These are phyloP conservation scores for Bombus cullumanus DNA, from an alignment of 1,140 invertebrate species.

Conservation along the genomic window DNA sequence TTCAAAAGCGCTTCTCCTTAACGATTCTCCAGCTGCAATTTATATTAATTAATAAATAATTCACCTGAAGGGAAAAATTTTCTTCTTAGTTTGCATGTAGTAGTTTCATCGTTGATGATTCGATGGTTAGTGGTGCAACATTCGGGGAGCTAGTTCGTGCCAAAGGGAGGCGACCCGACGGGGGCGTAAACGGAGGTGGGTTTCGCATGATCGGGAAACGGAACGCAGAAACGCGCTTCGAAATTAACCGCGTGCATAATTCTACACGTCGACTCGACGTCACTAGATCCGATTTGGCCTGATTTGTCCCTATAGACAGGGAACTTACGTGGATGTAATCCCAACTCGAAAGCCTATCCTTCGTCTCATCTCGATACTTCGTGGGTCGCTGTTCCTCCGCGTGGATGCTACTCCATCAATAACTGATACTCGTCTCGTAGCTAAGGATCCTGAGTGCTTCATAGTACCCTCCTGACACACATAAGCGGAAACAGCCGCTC, in stretches of 20 bases:
- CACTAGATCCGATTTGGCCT: slow-evolving; percentile 50
- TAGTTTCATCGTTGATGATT: neutral
- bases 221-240: slow-evolving; percentile 53
- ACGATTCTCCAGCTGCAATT: too few species aligned
- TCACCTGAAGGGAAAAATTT: neutral
- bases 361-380: slow-evolving; percentile 43
- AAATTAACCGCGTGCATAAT: slow-evolving; percentile 67
- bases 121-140: slow-evolving; percentile 2
- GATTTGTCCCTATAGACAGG: slow-evolving; percentile 57
- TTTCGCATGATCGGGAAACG: slow-evolving; percentile 47
- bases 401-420: slow-evolving; percentile 63
- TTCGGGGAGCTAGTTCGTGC: neutral
- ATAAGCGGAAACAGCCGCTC: slow-evolving; percentile 41
- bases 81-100: neutral
- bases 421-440: slow-evolving; percentile 73
- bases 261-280: slow-evolving; percentile 61
- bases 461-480: slow-evolving; percentile 66
- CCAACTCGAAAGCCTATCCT: slow-evolving; percentile 7
- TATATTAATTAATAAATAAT: slow-evolving; percentile 4
- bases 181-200: too few species aligned
- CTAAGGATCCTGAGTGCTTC: slow-evolving; percentile 60
- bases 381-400: slow-evolving; percentile 3
- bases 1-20: neutral
- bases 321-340: slow-evolving; percentile 43
- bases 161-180: too few species aligned